Percentiles rank a stretch among this genome's conserved stretches.
Evolutionary conservation across 2,797 vertebrate species (phyloP).

Genomic region (Etheostoma perlongum): DNA sequence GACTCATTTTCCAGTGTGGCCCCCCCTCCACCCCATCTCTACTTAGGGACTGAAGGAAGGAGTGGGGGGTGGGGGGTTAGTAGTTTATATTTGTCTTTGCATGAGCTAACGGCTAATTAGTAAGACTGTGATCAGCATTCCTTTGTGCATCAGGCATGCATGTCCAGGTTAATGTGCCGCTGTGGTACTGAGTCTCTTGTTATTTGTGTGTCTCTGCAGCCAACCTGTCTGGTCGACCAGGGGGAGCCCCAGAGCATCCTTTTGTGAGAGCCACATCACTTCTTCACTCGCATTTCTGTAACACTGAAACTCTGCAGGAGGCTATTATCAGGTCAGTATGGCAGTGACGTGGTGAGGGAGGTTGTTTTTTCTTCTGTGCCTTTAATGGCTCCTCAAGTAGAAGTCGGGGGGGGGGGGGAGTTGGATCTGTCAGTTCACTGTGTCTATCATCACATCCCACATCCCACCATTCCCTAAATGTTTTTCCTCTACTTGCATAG

Average conservation of each 20-base stretch:
- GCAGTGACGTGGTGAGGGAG: constrained; percentile 44
- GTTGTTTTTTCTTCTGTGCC: constrained; percentile 22
- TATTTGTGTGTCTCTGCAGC: constrained; percentile 84
- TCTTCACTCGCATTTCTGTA: constrained; percentile 91
- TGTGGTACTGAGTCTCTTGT: constrained; percentile 44
- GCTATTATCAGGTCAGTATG: constrained; percentile 90
- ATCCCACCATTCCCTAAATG: not conserved
- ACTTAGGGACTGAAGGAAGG: not conserved
- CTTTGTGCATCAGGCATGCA: constrained; percentile 55
- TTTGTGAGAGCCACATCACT: constrained; percentile 91
- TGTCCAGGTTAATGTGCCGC: constrained; percentile 61
- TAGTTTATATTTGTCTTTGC: constrained; percentile 55
- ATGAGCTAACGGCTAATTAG: constrained; percentile 61
- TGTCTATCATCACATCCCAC: constrained; percentile 9
- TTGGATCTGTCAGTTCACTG: constrained; percentile 34
- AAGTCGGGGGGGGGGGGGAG: constrained; percentile 29
- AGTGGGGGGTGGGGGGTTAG: not conserved
- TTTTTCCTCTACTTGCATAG: not conserved
- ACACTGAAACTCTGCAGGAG: constrained; percentile 88
- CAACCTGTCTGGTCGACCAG: constrained; percentile 86
- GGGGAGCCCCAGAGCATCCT: constrained; percentile 82
- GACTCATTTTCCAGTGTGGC: too few relatives aligned
- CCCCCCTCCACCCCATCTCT: not conserved
- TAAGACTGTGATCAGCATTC: constrained; percentile 57
- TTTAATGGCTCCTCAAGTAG: constrained; percentile 38